Percentiles rank a stretch among this genome's conserved stretches.
These are phyloP conservation scores for Dichetophora obliterata DNA, from an alignment of 2,888 invertebrate genomes.

Conservation along the genomic window DNA sequence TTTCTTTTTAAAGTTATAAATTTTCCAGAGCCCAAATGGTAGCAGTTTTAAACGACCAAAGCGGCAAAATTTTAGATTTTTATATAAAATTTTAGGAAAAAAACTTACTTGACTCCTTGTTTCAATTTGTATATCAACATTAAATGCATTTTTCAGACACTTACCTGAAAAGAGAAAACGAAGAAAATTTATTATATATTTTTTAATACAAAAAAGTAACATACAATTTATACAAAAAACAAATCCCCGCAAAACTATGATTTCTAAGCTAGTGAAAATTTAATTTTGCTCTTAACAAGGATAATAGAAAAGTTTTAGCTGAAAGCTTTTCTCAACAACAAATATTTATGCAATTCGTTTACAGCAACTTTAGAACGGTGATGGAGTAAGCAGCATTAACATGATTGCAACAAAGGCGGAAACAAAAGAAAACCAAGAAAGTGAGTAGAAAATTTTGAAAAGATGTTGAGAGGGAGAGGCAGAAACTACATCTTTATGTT, in stretches of 20 bases:
- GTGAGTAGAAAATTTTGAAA: background rate
- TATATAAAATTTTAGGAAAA: no score
- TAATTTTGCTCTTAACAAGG: conserved; percentile 3
- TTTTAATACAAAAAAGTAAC: background rate
- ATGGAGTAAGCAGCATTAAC: background rate
- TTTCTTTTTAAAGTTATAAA: no score
- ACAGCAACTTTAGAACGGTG: conserved; percentile 1
- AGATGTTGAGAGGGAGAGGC: background rate
- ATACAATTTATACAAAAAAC: background rate
- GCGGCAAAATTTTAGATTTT: background rate
- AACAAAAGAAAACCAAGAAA: background rate
- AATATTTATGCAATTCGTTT: conserved; percentile 31
- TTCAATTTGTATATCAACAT: background rate
- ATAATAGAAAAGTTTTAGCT: conserved; percentile 1
- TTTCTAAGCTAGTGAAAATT: conserved; percentile 13
- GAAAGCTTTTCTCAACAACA: conserved; percentile 10
- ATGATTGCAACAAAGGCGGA: background rate
- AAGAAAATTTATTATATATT: background rate
- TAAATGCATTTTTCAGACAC: background rate
- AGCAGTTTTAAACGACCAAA: no score
- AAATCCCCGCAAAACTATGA: background rate
- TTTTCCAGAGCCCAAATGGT: background rate
- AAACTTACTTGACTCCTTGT: background rate
- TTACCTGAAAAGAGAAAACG: conserved; percentile 14
- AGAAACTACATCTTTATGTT: background rate